Conservation (phyloP, 2,797 vertebrate genomes). For the Vireo griseus region DNA sequence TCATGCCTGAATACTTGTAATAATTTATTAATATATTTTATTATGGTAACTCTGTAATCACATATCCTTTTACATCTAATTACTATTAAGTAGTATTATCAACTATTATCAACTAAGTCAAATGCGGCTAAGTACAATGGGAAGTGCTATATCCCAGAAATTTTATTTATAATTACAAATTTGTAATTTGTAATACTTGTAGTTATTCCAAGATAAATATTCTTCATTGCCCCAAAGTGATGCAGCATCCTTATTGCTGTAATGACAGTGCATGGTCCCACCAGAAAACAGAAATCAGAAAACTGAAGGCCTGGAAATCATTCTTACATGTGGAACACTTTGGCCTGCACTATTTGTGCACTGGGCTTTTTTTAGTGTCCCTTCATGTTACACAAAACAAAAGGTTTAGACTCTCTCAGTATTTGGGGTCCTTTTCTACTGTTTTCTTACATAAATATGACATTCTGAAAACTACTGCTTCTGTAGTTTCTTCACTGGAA, state of each 20-base stretch:
- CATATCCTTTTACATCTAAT: not conserved
- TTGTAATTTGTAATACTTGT: too few species aligned
- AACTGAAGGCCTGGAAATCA: not conserved
- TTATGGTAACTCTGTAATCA: not conserved
- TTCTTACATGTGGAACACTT: not conserved
- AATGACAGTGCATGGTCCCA: not conserved
- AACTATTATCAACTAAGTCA: not conserved
- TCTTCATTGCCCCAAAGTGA: not conserved
- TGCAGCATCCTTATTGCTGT: not conserved
- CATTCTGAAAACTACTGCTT: not conserved
- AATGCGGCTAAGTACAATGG: not conserved
- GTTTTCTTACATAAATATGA: not conserved
- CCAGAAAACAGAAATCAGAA: not conserved
- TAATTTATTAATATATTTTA: not conserved
- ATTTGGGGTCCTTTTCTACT: not conserved
- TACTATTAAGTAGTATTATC: not conserved
- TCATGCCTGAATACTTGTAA: not conserved
- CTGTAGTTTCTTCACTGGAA: not conserved
- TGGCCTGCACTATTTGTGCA: rapidly evolving
- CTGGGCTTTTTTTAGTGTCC: not conserved
- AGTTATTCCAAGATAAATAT: not conserved
- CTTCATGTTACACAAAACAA: not conserved
- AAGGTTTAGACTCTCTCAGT: not conserved
- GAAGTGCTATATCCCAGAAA: not conserved
- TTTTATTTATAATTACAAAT: not conserved